These are phyloP conservation scores for Bombus affinis DNA, from an alignment of 1,140 invertebrate genomes.

Conservation along the genomic window DNA sequence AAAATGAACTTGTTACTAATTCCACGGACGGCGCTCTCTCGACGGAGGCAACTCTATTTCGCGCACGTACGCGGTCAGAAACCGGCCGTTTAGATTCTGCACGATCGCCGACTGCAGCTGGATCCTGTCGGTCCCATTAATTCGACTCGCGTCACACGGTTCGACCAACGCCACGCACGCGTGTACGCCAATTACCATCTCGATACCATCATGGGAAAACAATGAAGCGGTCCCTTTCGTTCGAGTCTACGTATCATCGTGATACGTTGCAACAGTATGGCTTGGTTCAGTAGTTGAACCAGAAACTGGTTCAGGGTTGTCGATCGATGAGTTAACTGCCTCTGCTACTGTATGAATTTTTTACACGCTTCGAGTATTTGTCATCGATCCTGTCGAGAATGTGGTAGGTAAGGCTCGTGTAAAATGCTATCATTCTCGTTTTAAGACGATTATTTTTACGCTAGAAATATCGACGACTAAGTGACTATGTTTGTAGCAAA, in stretches of 20 bases:
- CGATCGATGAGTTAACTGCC: slow-evolving; percentile 12
- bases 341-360: neutral
- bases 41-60: slow-evolving; percentile 8
- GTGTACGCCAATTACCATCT: slow-evolving; percentile 35
- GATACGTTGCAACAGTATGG: neutral
- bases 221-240: slow-evolving; percentile 23
- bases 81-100: slow-evolving; percentile 8
- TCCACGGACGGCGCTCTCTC: slow-evolving; percentile 7
- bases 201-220: slow-evolving; percentile 31
- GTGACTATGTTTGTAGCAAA: too few relatives aligned
- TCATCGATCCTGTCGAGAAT: neutral
- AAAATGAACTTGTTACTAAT: slow-evolving; percentile 53
- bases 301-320: slow-evolving; percentile 9
- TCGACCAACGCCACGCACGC: slow-evolving; percentile 4
- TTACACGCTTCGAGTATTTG: neutral
- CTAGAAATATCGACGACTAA: too few relatives aligned
- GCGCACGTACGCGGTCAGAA: slow-evolving; percentile 8
- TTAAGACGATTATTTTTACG: too few relatives aligned
- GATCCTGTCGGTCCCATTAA: slow-evolving; percentile 45
- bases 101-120: slow-evolving; percentile 2
- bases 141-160: slow-evolving; percentile 19
- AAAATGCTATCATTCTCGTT: neutral
- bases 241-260: neutral
- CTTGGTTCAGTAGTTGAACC: neutral
- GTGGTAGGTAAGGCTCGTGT: too few relatives aligned